These are phyloP conservation scores for Habrosyne pyritoides DNA, from an alignment of 2,888 invertebrate species.

Conservation along the genomic window DNA sequence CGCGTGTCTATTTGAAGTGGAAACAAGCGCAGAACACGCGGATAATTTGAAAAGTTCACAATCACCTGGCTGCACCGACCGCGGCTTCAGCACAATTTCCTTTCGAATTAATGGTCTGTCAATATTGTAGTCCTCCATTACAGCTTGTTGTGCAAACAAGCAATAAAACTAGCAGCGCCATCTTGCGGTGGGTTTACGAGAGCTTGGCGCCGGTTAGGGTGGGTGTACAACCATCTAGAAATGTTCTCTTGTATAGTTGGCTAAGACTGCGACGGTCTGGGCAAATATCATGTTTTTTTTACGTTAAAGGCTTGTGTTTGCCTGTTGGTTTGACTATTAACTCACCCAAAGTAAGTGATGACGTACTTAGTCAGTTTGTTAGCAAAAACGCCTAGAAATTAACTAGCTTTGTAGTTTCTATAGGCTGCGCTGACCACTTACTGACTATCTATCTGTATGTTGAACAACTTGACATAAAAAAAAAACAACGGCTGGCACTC, in stretches of 20 bases:
- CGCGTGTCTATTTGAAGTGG: slow-evolving; percentile 60
- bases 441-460: too few relatives aligned
- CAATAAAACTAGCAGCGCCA: slow-evolving; percentile 74
- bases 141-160: slow-evolving; percentile 75
- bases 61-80: slow-evolving; percentile 68
- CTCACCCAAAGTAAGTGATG: too few relatives aligned
- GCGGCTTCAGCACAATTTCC: slow-evolving; percentile 80
- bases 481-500: too few relatives aligned
- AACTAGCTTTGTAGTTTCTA: too few relatives aligned
- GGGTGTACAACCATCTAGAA: not conserved
- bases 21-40: slow-evolving; percentile 72
- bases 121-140: slow-evolving; percentile 80
- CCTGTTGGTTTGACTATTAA: too few relatives aligned
- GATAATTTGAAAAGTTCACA: slow-evolving; percentile 83
- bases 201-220: slow-evolving; percentile 48
- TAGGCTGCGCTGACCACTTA: too few relatives aligned
- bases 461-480: too few relatives aligned
- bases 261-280: not conserved
- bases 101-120: slow-evolving; percentile 82
- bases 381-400: too few relatives aligned
- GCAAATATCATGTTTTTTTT: not conserved
- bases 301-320: too few relatives aligned
- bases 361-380: too few relatives aligned
- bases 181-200: slow-evolving; percentile 71
- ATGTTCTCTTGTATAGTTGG: not conserved